Percentiles rank a stretch among this genome's conserved stretches.
Conservation (phyloP, 2,888 invertebrate species). For the Andrena haemorrhoa region DNA sequence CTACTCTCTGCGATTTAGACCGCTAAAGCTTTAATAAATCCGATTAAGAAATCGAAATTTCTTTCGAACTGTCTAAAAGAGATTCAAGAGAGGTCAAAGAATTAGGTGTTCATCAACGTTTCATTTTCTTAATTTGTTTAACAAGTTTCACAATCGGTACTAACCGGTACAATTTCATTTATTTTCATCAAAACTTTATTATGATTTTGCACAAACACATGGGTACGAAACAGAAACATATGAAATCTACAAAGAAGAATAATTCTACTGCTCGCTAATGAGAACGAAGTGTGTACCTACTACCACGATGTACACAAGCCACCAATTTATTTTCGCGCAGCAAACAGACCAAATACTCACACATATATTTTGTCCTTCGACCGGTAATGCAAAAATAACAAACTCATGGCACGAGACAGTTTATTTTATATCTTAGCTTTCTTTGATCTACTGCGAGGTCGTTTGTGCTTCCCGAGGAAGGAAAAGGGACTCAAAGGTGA, state of each 20-base stretch:
- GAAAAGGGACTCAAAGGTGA: conserved; percentile 58
- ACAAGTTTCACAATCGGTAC: too few species aligned
- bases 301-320: conserved; percentile 66
- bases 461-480: conserved; percentile 70
- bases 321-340: conserved; percentile 61
- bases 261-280: conserved; percentile 49
- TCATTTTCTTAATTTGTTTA: too few species aligned
- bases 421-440: conserved; percentile 71
- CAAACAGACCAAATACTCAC: conserved; percentile 65
- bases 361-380: conserved; percentile 74
- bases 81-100: too few species aligned
- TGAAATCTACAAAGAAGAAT: conserved; percentile 18
- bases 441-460: conserved; percentile 77
- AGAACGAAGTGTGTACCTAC: conserved; percentile 57
- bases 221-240: not conserved
- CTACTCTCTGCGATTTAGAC: too few species aligned
- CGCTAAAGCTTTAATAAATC: too few species aligned
- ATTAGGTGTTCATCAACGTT: too few species aligned
- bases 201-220: not conserved
- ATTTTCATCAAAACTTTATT: too few species aligned
- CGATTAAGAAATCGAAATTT: too few species aligned
- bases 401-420: conserved; percentile 71
- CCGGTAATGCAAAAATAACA: conserved; percentile 79
- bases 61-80: too few species aligned
- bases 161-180: too few species aligned